These are phyloP conservation scores for Anthrax anthrax DNA, from an alignment of 2,888 invertebrate species.

Conservation along the genomic window DNA sequence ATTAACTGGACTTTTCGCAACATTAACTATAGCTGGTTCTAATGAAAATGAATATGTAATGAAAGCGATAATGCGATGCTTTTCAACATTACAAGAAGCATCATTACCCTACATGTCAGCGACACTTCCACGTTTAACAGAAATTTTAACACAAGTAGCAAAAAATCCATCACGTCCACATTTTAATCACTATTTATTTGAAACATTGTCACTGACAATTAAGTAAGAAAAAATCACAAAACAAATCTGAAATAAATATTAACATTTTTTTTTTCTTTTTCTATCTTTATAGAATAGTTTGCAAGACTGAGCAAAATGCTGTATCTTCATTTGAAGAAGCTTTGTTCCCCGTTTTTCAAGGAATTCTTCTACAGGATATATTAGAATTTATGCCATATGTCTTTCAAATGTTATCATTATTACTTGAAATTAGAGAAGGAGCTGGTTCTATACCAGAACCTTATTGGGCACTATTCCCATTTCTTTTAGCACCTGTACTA, in stretches of 20 bases:
- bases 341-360: conserved; percentile 89
- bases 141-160: conserved; percentile 66
- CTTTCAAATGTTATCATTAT: conserved; percentile 87
- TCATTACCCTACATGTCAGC: conserved; percentile 65
- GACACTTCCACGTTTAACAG: conserved; percentile 72
- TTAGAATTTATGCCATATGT: conserved; percentile 96
- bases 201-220: conserved; percentile 80
- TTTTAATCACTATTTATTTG: conserved; percentile 97
- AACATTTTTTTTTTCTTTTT: conserved; percentile 8
- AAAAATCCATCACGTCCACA: conserved; percentile 94
- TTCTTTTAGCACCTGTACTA: conserved; percentile 73
- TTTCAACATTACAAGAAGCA: conserved; percentile 65
- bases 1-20: conserved; percentile 59
- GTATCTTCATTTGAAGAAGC: conserved; percentile 81
- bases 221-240: conserved; percentile 40
- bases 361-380: conserved; percentile 82
- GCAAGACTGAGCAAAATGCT: conserved; percentile 62
- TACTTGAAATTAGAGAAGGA: conserved; percentile 58
- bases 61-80: conserved; percentile 90
- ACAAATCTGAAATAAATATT: background rate
- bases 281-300: conserved; percentile 52
- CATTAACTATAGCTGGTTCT: conserved; percentile 56
- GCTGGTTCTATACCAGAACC: conserved; percentile 52
- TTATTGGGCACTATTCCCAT: conserved; percentile 82
- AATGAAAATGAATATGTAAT: conserved; percentile 95